Evolutionary conservation across 1,140 invertebrate genomes (phyloP).

Genomic region (Drosophila ficusphila): DNA sequence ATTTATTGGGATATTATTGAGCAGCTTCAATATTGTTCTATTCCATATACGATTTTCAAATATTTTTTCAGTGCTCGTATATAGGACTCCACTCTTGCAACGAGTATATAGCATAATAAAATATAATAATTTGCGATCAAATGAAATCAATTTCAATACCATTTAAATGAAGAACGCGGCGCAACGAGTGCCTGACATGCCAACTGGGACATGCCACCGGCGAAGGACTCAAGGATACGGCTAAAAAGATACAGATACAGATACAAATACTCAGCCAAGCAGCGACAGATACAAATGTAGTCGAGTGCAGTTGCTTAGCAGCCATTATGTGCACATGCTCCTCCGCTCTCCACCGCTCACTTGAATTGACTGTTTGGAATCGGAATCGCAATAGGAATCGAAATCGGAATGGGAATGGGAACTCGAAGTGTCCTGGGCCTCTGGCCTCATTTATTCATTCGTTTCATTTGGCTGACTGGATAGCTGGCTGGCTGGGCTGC

Average conservation of each 20-base stretch:
- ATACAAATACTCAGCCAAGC: not conserved
- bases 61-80: not conserved
- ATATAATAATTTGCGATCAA: conserved; percentile 77
- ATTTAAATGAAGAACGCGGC: conserved; percentile 66
- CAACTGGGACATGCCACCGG: conserved; percentile 67
- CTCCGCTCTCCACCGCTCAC: too few relatives aligned
- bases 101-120: conserved; percentile 28
- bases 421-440: conserved; percentile 29
- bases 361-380: conserved; percentile 48
- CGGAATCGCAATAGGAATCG: not conserved
- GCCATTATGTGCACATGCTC: conserved; percentile 79
- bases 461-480: conserved; percentile 53
- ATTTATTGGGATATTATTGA: too few relatives aligned
- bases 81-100: not conserved
- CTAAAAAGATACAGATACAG: conserved; percentile 14
- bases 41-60: not conserved
- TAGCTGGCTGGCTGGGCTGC: conserved; percentile 3
- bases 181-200: conserved; percentile 44
- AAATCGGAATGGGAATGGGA: conserved; percentile 13
- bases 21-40: too few relatives aligned
- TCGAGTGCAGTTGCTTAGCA: conserved; percentile 70
- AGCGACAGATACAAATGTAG: conserved; percentile 2
- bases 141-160: conserved; percentile 80
- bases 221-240: conserved; percentile 53
- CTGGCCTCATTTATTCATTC: conserved; percentile 74